Conservation (phyloP, 1,140 invertebrate genomes). For the silkworm (Bombyx mori) region DNA sequence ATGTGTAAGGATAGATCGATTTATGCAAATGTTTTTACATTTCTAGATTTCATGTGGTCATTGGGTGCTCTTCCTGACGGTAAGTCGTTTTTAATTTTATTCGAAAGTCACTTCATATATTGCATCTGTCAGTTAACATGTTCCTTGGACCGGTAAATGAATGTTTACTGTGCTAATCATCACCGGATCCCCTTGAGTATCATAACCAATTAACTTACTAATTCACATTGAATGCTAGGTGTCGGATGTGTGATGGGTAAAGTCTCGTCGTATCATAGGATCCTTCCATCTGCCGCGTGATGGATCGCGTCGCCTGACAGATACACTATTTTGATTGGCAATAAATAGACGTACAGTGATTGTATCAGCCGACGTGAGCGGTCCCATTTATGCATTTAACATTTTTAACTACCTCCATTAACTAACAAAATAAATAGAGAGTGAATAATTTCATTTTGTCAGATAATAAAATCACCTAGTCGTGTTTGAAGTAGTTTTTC, state of each 20-base stretch:
- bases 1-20: conserved; percentile 66
- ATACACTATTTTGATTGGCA: conserved; percentile 72
- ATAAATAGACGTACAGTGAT: conserved; percentile 66
- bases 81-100: conserved; percentile 75
- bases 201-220: conserved; percentile 32
- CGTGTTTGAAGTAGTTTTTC: no score
- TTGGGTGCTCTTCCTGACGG: conserved; percentile 96
- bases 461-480: conserved; percentile 13
- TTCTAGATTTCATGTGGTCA: conserved; percentile 98
- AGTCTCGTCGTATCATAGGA: conserved; percentile 13
- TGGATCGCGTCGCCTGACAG: conserved; percentile 63
- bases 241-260: conserved; percentile 30
- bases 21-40: conserved; percentile 78
- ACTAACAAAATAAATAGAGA: no score
- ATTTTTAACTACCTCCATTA: conserved; percentile 40
- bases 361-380: conserved; percentile 52
- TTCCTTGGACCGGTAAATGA: conserved; percentile 4
- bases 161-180: not conserved
- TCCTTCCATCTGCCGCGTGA: conserved; percentile 43
- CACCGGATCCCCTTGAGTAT: no score
- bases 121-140: conserved; percentile 37
- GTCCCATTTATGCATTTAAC: conserved; percentile 51
- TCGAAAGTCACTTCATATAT: conserved; percentile 38
- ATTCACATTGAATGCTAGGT: conserved; percentile 37
- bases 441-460: conserved; percentile 8